A percentile compares a stretch with the other conserved stretches of the same genome.
Evolutionary conservation across 2,113 vertebrate species (phyloP).

Genomic region (Cryptomyrus ogoouensis): DNA sequence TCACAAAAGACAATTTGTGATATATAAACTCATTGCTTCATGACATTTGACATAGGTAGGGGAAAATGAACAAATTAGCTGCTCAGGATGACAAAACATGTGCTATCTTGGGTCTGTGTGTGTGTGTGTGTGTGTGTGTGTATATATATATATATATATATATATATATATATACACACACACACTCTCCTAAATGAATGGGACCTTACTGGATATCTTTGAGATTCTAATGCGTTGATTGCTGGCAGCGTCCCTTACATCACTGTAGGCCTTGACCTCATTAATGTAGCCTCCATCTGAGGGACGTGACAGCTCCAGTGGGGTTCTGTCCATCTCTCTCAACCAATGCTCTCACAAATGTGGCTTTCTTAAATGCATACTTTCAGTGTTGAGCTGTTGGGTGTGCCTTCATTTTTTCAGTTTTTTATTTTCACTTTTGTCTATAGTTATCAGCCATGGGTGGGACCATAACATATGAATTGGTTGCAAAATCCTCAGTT

Average conservation of each 20-base stretch:
- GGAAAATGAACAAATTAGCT: not conserved
- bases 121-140: too few relatives aligned
- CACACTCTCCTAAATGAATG: not conserved
- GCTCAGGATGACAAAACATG: not conserved
- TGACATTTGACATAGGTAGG: not conserved
- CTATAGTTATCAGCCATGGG: not conserved
- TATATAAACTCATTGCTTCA: not conserved
- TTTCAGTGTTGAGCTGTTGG: not conserved
- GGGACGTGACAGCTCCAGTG: not conserved
- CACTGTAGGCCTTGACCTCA: constrained; percentile 4
- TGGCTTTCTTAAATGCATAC: not conserved
- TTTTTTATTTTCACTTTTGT: not conserved
- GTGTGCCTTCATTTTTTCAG: not conserved
- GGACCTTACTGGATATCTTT: not conserved
- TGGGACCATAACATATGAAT: not conserved
- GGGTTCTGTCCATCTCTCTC: not conserved
- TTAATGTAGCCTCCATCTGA: not conserved
- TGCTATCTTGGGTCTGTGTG: not conserved
- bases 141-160: not conserved
- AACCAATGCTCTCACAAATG: not conserved
- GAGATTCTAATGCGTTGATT: not conserved
- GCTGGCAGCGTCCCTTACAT: not conserved
- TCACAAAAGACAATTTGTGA: not conserved
- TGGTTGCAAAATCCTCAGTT: not conserved
- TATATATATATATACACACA: not conserved